phyloP scores from a whole-genome alignment of 2,113 vertebrate species.

The Okapia johnstoni region DNA sequence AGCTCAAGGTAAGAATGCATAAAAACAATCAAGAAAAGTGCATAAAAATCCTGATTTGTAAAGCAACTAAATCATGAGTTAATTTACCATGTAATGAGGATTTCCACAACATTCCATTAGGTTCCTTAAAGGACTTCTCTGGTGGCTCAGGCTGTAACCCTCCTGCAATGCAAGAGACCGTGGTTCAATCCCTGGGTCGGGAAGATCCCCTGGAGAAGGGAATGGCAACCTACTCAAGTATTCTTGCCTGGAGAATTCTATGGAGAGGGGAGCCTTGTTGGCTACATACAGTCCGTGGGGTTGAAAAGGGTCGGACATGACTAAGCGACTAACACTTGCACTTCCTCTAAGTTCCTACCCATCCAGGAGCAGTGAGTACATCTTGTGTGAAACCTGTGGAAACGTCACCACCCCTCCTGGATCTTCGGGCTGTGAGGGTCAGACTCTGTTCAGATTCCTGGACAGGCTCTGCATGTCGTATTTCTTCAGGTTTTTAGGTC shows the following conservation, averaged over 20 bases:
- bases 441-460: background rate
- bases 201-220: background rate
- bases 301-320: background rate
- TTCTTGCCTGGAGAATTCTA: background rate
- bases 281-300: background rate
- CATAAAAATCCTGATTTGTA: too few species aligned
- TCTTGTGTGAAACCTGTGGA: fast-evolving
- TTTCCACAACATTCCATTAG: background rate
- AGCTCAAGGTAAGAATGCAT: background rate
- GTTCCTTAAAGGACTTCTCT: background rate
- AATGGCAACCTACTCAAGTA: background rate
- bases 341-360: background rate
- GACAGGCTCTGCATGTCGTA: background rate
- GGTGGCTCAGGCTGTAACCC: background rate
- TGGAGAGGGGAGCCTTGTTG: background rate
- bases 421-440: fast-evolving
- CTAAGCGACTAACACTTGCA: too few species aligned
- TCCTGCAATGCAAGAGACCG: background rate
- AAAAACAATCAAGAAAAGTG: background rate
- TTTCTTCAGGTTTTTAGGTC: background rate
- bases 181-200: fast-evolving
- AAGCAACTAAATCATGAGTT: background rate
- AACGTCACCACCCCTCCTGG: background rate
- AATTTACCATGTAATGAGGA: too few species aligned
- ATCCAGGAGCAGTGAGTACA: fast-evolving